phyloP scores from a whole-genome alignment of 2,797 vertebrate genomes.

The Ctenosaura bakeri region DNA sequence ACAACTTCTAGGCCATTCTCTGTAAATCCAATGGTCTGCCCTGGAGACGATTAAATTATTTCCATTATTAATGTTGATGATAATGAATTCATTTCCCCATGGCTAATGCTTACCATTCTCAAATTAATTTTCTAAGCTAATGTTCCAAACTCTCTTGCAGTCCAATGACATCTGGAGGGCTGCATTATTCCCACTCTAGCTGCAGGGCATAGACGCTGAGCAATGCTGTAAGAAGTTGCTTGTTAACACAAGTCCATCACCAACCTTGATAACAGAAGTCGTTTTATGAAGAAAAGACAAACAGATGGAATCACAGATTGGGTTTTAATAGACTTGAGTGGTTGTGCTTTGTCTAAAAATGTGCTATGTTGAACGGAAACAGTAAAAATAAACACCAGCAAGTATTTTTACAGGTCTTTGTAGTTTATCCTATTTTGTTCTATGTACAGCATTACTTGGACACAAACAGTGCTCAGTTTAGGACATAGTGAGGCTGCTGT shows the following conservation, averaged over 20 bases:
- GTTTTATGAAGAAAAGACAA: not conserved
- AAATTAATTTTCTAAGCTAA: too few species aligned
- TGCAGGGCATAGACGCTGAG: not conserved
- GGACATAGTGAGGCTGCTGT: not conserved
- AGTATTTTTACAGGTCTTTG: not conserved
- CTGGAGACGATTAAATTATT: too few species aligned
- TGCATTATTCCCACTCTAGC: too few species aligned
- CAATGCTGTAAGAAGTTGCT: not conserved
- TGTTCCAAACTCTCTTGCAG: too few species aligned
- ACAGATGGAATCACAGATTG: not conserved
- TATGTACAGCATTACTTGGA: not conserved
- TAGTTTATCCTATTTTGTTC: not conserved
- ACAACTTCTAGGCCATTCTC: too few species aligned
- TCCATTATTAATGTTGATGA: too few species aligned
- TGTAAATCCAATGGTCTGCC: too few species aligned
- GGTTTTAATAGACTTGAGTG: not conserved
- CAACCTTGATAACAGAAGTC: too few species aligned
- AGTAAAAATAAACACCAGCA: not conserved
- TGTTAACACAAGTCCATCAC: not conserved
- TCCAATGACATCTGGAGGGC: too few species aligned
- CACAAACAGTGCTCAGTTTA: slow-evolving; percentile 17
- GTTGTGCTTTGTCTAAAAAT: not conserved
- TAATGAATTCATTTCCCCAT: too few species aligned
- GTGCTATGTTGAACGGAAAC: not conserved
- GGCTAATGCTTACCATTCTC: too few species aligned